Conservation (phyloP, 1,140 invertebrate genomes). For the Calycopis cecrops region DNA sequence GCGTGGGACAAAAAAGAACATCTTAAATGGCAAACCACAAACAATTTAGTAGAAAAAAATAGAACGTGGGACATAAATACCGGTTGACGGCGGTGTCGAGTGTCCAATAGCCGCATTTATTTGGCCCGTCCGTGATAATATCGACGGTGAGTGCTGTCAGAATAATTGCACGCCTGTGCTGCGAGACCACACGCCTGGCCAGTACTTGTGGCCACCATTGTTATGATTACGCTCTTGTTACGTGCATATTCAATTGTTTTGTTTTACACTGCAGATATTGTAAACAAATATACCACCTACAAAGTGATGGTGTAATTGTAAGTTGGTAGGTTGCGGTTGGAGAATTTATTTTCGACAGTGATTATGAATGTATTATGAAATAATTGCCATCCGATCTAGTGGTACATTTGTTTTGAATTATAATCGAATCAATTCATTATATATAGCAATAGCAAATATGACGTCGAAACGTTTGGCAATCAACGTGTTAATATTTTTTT, state of each 20-base stretch:
- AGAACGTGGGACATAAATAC: constrained; percentile 6
- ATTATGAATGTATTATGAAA: no score
- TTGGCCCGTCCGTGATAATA: background rate
- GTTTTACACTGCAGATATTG: no score
- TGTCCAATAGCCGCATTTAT: background rate
- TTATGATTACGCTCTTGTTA: constrained; percentile 1
- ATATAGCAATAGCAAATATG: no score
- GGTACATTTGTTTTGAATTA: no score
- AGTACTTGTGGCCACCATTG: constrained; percentile 15
- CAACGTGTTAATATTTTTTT: no score
- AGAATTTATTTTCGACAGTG: no score
- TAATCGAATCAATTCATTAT: no score
- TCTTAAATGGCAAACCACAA: no score
- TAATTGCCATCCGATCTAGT: no score
- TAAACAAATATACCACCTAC: background rate
- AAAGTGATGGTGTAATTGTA: background rate
- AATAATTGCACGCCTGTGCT: constrained; percentile 42
- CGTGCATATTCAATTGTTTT: background rate
- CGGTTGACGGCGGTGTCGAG: constrained; percentile 11
- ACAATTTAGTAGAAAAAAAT: background rate
- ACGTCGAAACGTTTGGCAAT: no score
- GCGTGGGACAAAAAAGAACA: background rate
- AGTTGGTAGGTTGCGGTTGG: no score
- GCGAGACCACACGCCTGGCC: constrained; percentile 47
- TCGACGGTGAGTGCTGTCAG: constrained; percentile 39